These are phyloP conservation scores for Xyrauchen texanus DNA, from an alignment of 2,113 vertebrate species.

Conservation along the genomic window DNA sequence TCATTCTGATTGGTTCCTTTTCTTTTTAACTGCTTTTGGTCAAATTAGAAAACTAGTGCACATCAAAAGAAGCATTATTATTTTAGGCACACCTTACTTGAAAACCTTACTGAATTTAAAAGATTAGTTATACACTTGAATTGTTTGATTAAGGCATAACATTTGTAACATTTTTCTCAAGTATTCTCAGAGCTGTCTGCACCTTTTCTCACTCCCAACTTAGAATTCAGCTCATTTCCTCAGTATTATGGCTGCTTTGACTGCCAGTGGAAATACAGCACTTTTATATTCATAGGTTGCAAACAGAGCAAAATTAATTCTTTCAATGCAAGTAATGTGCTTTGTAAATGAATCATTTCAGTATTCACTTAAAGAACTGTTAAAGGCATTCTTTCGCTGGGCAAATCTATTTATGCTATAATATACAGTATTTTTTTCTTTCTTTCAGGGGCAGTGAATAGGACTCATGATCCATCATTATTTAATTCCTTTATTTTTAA, in stretches of 20 bases:
- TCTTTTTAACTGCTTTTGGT: too few species aligned
- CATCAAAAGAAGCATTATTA: not conserved
- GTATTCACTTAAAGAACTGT: conserved; percentile 11
- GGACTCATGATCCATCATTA: not conserved
- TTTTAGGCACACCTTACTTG: not conserved
- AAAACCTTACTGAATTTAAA: conserved; percentile 8
- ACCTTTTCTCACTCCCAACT: not conserved
- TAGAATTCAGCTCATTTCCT: conserved; percentile 23
- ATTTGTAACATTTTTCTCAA: not conserved
- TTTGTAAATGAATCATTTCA: conserved; percentile 33
- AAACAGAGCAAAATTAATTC: conserved; percentile 36
- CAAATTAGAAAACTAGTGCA: too few species aligned
- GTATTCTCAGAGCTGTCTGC: not conserved
- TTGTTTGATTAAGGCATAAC: conserved; percentile 38
- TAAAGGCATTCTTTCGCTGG: not conserved
- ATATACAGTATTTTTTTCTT: not conserved
- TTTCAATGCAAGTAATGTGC: conserved; percentile 27
- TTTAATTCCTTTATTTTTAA: conserved; percentile 15
- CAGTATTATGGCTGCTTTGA: too few species aligned
- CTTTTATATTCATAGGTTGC: conserved; percentile 36
- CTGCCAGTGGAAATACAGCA: conserved; percentile 10
- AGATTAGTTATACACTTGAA: conserved; percentile 11
- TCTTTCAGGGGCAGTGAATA: conserved; percentile 4
- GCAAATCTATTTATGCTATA: not conserved
- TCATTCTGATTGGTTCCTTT: too few species aligned